Conservation (phyloP, 2,888 invertebrate genomes). For the Leptopterna dolabrata region DNA sequence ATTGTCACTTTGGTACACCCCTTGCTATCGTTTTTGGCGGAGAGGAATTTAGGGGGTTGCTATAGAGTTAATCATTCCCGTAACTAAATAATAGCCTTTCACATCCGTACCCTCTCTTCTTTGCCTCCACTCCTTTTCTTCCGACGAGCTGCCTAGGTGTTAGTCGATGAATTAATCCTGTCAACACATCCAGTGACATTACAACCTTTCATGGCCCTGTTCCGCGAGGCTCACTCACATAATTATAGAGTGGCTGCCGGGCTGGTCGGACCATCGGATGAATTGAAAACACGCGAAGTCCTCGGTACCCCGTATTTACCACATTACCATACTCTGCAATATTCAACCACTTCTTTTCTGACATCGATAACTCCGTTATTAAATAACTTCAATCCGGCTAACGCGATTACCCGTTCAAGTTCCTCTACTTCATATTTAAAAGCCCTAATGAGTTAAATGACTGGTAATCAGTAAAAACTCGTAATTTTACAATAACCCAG, state of each 20-base stretch:
- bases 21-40: neutral
- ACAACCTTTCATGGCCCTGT: constrained; percentile 40
- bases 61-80: constrained; percentile 1
- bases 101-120: neutral
- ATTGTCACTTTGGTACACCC: constrained; percentile 48
- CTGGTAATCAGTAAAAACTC: neutral
- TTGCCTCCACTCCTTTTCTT: neutral
- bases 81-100: constrained; percentile 33
- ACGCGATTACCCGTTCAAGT: neutral
- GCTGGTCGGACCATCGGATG: neutral
- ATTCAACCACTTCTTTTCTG: constrained; percentile 14
- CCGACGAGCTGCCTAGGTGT: constrained; percentile 6
- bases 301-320: neutral
- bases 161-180: constrained; percentile 41
- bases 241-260: constrained; percentile 15
- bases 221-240: constrained; percentile 9
- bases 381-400: neutral
- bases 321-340: neutral
- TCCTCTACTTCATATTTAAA: neutral
- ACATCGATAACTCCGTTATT: neutral
- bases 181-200: constrained; percentile 47
- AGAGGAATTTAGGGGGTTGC: neutral
- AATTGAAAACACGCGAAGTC: constrained; percentile 9
- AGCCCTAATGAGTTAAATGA: neutral
- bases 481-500: neutral